Base-by-base conservation (phyloP, 2,797 vertebrate genomes). In the Podarcis lilfordi region DNA sequence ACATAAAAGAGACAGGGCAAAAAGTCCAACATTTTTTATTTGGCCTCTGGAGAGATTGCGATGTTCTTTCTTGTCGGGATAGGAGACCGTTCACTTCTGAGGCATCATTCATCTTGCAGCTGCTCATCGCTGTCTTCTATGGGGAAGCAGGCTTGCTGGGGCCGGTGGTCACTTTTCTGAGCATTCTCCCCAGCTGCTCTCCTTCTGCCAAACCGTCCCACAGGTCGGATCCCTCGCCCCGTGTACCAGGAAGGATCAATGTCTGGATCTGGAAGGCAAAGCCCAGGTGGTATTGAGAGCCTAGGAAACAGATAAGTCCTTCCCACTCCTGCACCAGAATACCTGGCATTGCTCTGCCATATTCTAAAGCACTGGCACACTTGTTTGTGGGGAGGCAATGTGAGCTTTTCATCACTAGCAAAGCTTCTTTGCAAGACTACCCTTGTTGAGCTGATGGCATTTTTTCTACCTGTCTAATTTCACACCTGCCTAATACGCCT, bases 171-270 rank as follows among this genome's bases (percentile, higher is more conserved):
- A 11, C 93, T 23, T 1, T 72, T 90, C 0, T 80, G 86, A 27
- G 2, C 27, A 7, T 82, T 92, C 43, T 88, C 88, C 0, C 15
- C 72, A 23, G 90, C 94, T 1, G 93, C 93, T 77, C 78, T 93
- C 13, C 96, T 94, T 61, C 97, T 89, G 17, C 98, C 98, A 0
- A 98, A 98, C 2, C 98, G 94, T 25, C 98, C 97, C 86, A 98
- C 97, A 0, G 98, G 98, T 90, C 98, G 95, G 95, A 98, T 97
- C 2, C 98, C 96, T 0, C 98, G 96, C 3, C 96, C 96, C 0
- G 94, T 96, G 89, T 98, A 98, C 98, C 98, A 98, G 89, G 97
- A 97, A 4, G 97, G 97, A 37, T 97, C 95, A 79, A 98, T 97
- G 91, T 97, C 95, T 0, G 96, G 97, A 85, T 97, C 98, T 98